Evolutionary conservation across 1,140 invertebrate species (phyloP).

Genomic region (Drosophila pseudoobscura): DNA sequence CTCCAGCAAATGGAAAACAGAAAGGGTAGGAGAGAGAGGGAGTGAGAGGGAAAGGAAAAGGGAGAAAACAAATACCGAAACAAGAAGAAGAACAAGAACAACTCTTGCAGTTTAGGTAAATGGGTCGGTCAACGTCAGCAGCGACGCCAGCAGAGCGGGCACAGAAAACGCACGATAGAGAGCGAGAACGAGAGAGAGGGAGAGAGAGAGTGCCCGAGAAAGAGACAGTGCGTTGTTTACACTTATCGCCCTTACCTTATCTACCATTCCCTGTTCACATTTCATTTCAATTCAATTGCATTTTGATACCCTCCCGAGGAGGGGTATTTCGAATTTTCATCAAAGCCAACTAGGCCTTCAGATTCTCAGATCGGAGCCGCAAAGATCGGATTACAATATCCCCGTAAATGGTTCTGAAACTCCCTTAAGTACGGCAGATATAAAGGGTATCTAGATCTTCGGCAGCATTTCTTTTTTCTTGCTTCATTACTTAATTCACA

Average conservation of each 20-base stretch:
- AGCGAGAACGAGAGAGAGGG: conserved; percentile 8
- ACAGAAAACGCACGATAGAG: conserved; percentile 43
- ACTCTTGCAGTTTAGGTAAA: conserved; percentile 53
- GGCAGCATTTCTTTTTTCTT: not conserved
- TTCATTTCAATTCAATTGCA: conserved; percentile 16
- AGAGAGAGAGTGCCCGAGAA: not conserved
- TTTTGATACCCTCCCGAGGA: not conserved
- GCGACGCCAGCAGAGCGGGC: conserved; percentile 11
- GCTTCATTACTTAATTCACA: conserved; percentile 33
- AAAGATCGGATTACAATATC: no score
- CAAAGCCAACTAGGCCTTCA: no score
- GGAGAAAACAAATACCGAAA: conserved; percentile 14
- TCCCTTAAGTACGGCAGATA: no score
- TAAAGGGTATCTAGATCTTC: no score
- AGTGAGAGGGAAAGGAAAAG: no score
- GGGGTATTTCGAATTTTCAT: no score
- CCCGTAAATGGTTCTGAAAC: no score
- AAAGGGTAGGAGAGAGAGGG: conserved; percentile 1
- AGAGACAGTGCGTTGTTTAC: not conserved
- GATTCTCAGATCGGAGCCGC: no score
- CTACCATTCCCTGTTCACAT: conserved; percentile 1
- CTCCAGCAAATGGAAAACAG: conserved; percentile 25
- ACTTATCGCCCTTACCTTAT: conserved; percentile 38
- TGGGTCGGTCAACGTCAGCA: conserved; percentile 32
- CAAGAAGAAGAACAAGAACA: conserved; percentile 34